Conservation (phyloP, 1,140 invertebrate species). For the Drosophila lacertosa region DNA sequence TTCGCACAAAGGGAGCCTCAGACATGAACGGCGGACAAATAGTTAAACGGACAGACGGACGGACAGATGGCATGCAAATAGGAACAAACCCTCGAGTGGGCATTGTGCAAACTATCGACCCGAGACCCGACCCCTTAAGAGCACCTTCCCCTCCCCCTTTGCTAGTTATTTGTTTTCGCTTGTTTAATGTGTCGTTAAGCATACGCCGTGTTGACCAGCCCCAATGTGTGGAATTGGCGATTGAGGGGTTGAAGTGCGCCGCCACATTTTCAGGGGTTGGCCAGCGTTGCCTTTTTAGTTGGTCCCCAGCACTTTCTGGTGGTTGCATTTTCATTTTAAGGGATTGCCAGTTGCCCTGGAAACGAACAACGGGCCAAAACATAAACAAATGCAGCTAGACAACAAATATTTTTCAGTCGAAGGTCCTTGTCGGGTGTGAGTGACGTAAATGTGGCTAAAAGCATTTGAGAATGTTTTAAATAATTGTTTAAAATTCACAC, state of each 20-base stretch:
- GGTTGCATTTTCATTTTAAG: constrained; percentile 25
- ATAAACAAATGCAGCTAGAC: constrained; percentile 31
- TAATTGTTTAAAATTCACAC: constrained; percentile 1
- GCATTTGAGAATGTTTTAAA: constrained; percentile 12
- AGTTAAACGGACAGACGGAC: neutral
- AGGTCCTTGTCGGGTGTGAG: constrained; percentile 45
- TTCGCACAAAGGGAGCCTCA: constrained; percentile 26
- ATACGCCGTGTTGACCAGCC: constrained; percentile 60
- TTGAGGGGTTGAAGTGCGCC: constrained; percentile 56
- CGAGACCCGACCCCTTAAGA: neutral
- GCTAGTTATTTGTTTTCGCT: constrained; percentile 44
- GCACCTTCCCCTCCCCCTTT: neutral
- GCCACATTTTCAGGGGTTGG: constrained; percentile 54
- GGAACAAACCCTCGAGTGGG: constrained; percentile 19
- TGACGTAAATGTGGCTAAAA: constrained; percentile 43
- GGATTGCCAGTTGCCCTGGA: constrained; percentile 44
- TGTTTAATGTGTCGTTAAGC: constrained; percentile 53
- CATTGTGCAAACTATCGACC: constrained; percentile 61
- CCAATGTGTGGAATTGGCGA: constrained; percentile 44
- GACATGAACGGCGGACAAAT: neutral
- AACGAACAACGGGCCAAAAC: constrained; percentile 58
- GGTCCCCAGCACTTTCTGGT: constrained; percentile 35
- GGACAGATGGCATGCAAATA: constrained; percentile 29
- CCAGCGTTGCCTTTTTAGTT: constrained; percentile 48
- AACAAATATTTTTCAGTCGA: constrained; percentile 51